Evolutionary conservation across 2,888 invertebrate genomes (phyloP).

Genomic region (Tricholauxania praeusta): DNA sequence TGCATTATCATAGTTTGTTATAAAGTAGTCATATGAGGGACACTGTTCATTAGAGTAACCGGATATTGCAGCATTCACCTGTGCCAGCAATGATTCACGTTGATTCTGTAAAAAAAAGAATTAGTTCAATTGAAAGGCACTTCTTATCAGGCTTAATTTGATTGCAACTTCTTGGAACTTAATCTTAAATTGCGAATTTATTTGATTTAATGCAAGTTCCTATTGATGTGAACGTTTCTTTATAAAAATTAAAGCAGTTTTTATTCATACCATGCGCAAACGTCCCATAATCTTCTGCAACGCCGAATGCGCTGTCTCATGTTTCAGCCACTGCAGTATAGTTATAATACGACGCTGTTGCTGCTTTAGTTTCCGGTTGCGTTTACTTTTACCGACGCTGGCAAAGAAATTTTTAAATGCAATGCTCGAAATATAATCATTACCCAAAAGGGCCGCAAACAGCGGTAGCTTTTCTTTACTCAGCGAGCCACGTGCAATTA

Average conservation of each 20-base stretch:
- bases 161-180: too few relatives aligned
- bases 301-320: constrained; percentile 78
- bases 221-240: too few relatives aligned
- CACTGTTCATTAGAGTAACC: constrained; percentile 75
- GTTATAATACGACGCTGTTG: constrained; percentile 79
- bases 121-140: too few relatives aligned
- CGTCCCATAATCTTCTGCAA: constrained; percentile 75
- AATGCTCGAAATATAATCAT: constrained; percentile 83
- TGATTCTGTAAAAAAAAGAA: constrained; percentile 59
- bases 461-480: constrained; percentile 79
- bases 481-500: constrained; percentile 75
- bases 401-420: constrained; percentile 79
- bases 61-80: constrained; percentile 75
- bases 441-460: constrained; percentile 86
- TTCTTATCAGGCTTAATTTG: too few relatives aligned
- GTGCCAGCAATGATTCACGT: constrained; percentile 70
- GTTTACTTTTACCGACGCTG: constrained; percentile 65
- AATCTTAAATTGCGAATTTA: too few relatives aligned
- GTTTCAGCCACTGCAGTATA: constrained; percentile 81
- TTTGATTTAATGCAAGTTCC: too few relatives aligned
- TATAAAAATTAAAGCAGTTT: neutral
- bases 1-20: constrained; percentile 55
- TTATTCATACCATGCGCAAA: constrained; percentile 69
- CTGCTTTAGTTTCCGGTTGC: constrained; percentile 67
- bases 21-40: constrained; percentile 73